These are phyloP conservation scores for Nemoura dubitans DNA, from an alignment of 2,888 invertebrate species.

Conservation along the genomic window DNA sequence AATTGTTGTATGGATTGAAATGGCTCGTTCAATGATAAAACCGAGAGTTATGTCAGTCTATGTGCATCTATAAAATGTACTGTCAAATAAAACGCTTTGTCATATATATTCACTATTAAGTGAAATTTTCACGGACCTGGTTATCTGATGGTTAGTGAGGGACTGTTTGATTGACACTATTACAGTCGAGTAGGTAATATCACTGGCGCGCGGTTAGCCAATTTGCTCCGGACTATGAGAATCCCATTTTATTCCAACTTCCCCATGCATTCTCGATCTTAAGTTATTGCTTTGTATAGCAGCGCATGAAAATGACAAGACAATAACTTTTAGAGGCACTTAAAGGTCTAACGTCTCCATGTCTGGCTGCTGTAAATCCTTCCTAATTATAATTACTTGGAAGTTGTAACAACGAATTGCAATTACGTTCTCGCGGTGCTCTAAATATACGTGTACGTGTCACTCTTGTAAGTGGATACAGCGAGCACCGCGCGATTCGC, in stretches of 20 bases:
- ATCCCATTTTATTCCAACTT: background rate
- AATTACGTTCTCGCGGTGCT: background rate
- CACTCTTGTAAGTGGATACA: background rate
- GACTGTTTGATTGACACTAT: background rate
- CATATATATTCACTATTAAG: too few relatives aligned
- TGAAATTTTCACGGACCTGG: too few relatives aligned
- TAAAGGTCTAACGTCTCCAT: background rate
- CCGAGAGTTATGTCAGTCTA: background rate
- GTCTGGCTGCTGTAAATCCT: conserved; percentile 26
- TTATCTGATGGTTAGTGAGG: background rate
- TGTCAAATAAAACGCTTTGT: background rate
- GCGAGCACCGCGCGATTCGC: background rate
- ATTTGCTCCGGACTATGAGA: background rate
- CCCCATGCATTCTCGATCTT: background rate
- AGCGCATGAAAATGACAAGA: conserved; percentile 8
- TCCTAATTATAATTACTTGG: conserved; percentile 32
- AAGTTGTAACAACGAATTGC: conserved; percentile 32
- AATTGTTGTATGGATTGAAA: background rate
- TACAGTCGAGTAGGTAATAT: background rate
- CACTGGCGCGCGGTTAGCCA: background rate
- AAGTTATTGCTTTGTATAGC: background rate
- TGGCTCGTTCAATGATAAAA: background rate
- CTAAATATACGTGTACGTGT: background rate
- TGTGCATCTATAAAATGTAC: background rate
- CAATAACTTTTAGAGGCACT: conserved; percentile 17